Evolutionary conservation across 2,888 invertebrate genomes (phyloP).

Genomic region (Meta bourneti): DNA sequence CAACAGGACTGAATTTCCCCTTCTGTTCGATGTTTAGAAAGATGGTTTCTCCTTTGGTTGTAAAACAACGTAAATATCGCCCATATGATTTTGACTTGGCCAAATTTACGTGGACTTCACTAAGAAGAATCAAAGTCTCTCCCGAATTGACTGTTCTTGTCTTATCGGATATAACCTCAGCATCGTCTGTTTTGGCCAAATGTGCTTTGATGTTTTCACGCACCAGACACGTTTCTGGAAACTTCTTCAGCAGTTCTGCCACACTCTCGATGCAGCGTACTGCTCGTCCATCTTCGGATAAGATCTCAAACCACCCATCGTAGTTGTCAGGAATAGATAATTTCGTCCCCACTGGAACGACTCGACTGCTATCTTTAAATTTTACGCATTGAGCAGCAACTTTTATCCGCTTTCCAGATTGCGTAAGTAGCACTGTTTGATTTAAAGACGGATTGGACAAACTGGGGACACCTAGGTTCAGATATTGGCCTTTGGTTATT

Average conservation of each 20-base stretch:
- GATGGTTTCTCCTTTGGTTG: conserved; percentile 90
- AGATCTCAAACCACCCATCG: conserved; percentile 94
- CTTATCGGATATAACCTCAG: conserved; percentile 79
- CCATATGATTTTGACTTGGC: conserved; percentile 55
- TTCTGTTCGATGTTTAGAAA: conserved; percentile 92
- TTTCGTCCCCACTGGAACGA: conserved; percentile 86
- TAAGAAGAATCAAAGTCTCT: conserved; percentile 90
- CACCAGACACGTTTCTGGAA: conserved; percentile 85
- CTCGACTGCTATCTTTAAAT: conserved; percentile 87
- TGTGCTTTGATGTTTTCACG: conserved; percentile 89
- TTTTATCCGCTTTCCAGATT: conserved; percentile 91
- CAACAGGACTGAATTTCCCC: conserved; percentile 94
- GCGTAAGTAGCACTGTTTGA: conserved; percentile 91
- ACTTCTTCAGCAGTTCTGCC: conserved; percentile 86
- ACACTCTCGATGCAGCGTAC: conserved; percentile 94
- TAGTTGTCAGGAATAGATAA: conserved; percentile 94
- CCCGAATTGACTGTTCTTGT: conserved; percentile 89
- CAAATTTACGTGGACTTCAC: conserved; percentile 83
- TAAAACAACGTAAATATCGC: conserved; percentile 91
- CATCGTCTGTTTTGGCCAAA: conserved; percentile 79
- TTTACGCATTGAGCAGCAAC: conserved; percentile 87
- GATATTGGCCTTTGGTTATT: conserved; percentile 95
- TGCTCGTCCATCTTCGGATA: conserved; percentile 95
- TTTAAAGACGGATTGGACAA: conserved; percentile 92
- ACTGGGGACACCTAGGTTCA: conserved; percentile 92